Evolutionary conservation across 2,888 invertebrate genomes (phyloP).

Genomic region (Portevinia maculata): DNA sequence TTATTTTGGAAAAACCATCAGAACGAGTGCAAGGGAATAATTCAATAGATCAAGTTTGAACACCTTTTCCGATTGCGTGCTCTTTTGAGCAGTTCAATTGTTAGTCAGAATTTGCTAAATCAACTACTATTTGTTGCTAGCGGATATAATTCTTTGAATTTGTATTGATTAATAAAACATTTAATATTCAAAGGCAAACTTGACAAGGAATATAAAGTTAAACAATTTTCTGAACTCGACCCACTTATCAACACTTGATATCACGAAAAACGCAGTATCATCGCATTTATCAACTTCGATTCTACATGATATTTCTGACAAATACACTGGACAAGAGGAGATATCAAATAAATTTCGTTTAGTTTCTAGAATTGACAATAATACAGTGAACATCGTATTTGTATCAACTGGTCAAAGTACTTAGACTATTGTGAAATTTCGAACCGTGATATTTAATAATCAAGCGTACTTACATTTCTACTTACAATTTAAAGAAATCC

Average conservation of each 20-base stretch:
- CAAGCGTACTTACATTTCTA: background rate
- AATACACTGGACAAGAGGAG: background rate
- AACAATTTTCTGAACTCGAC: too few species aligned
- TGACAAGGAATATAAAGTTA: too few species aligned
- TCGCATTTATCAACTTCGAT: background rate
- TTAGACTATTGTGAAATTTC: background rate
- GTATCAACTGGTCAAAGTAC: background rate
- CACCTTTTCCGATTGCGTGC: too few species aligned
- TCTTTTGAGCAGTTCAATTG: too few species aligned
- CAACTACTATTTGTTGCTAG: too few species aligned
- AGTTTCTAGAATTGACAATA: constrained; percentile 3
- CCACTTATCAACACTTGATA: too few species aligned
- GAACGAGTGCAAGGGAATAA: too few species aligned
- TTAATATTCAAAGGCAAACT: too few species aligned
- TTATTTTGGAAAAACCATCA: background rate
- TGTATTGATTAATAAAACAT: too few species aligned
- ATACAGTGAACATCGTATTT: background rate
- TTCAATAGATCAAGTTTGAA: too few species aligned
- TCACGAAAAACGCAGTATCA: background rate
- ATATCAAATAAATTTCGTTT: background rate
- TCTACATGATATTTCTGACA: background rate
- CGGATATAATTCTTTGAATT: too few species aligned
- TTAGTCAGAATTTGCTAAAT: too few species aligned
- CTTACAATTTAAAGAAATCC: background rate
- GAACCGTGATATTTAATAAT: background rate